A percentile compares a stretch with the other conserved stretches of the same genome.
These are phyloP conservation scores for Andrena haemorrhoa DNA, from an alignment of 2,888 invertebrate species.

Conservation along the genomic window DNA sequence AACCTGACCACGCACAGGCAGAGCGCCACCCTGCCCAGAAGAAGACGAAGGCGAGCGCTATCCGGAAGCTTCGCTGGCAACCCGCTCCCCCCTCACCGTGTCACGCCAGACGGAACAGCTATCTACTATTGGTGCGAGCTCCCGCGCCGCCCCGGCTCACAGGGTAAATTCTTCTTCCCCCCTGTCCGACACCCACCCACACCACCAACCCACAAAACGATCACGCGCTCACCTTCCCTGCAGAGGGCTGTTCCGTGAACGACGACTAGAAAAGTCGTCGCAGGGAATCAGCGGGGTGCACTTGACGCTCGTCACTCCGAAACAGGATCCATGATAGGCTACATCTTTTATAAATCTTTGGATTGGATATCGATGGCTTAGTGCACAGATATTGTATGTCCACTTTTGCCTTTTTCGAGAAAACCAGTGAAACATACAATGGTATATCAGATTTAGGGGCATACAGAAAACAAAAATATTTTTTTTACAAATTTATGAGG, in stretches of 20 bases:
- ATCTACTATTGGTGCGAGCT: slow-evolving; percentile 96
- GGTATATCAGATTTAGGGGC: too few relatives aligned
- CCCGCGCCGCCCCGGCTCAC: slow-evolving; percentile 86
- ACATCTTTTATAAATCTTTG: too few relatives aligned
- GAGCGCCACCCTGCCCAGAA: slow-evolving; percentile 82
- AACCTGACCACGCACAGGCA: slow-evolving; percentile 72
- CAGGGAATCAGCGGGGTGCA: too few relatives aligned
- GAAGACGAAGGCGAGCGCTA: slow-evolving; percentile 79
- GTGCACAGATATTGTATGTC: too few relatives aligned
- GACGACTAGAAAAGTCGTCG: background rate
- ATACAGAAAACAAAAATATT: too few relatives aligned
- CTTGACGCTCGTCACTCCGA: background rate
- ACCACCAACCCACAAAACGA: slow-evolving; percentile 17
- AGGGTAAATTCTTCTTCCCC: slow-evolving; percentile 81
- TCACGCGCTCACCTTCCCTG: slow-evolving; percentile 16
- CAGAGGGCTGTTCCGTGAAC: slow-evolving; percentile 20
- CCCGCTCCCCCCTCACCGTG: slow-evolving; percentile 89
- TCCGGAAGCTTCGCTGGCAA: slow-evolving; percentile 79
- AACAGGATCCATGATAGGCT: background rate
- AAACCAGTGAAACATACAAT: too few relatives aligned
- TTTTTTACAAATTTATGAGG: too few relatives aligned
- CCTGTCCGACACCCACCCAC: slow-evolving; percentile 39
- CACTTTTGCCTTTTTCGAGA: too few relatives aligned
- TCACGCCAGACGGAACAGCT: slow-evolving; percentile 93
- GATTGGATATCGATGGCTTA: too few relatives aligned